Conservation (phyloP, 1,140 invertebrate genomes). For the Nymphalis io region DNA sequence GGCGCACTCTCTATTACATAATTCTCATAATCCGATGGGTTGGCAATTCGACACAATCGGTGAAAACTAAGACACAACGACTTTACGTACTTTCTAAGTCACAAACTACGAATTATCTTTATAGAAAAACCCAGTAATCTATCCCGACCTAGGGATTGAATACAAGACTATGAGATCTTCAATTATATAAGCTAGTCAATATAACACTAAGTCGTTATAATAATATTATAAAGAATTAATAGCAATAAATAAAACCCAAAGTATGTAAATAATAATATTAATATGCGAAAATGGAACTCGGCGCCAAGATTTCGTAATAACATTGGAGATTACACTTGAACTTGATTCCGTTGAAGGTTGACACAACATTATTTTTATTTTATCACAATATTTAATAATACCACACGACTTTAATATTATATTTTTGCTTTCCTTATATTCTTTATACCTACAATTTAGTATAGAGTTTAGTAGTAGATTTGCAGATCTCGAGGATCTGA, state of each 20-base stretch:
- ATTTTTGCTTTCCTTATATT: too few relatives aligned
- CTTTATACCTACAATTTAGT: too few relatives aligned
- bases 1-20: too few relatives aligned
- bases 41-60: too few relatives aligned
- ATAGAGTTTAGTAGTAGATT: too few relatives aligned
- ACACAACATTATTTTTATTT: neutral
- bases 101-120: too few relatives aligned
- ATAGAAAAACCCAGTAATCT: too few relatives aligned
- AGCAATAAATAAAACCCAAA: conserved; percentile 16
- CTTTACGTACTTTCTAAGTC: too few relatives aligned
- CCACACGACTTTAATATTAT: neutral
- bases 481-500: too few relatives aligned
- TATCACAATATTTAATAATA: neutral
- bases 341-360: conserved; percentile 15
- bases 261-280: conserved; percentile 26
- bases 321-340: conserved; percentile 17
- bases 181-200: neutral
- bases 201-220: neutral
- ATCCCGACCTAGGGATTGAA: too few relatives aligned
- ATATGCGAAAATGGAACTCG: conserved; percentile 19
- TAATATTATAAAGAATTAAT: neutral
- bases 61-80: too few relatives aligned
- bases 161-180: neutral
- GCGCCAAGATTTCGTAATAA: conserved; percentile 16
- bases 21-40: too few relatives aligned